Percentiles rank a stretch among this genome's conserved stretches.
Conservation (phyloP, 2,888 invertebrate genomes). For the Thymelicus lineola region DNA sequence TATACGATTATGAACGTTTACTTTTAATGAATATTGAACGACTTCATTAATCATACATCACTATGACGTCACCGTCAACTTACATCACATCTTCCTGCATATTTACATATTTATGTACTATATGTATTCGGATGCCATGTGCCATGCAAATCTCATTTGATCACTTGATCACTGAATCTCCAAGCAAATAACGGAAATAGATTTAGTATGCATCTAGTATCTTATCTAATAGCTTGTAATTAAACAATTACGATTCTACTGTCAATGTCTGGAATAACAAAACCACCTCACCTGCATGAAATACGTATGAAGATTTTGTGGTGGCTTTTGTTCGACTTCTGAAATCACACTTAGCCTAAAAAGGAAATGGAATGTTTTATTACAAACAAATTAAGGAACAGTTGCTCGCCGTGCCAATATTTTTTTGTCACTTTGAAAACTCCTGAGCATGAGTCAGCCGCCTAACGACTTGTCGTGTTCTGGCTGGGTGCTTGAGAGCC, state of each 20-base stretch:
- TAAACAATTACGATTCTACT: not conserved
- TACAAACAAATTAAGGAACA: no score
- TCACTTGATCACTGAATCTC: no score
- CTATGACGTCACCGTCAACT: no score
- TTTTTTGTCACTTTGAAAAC: no score
- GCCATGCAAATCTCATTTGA: constrained; percentile 10
- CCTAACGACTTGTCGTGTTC: no score
- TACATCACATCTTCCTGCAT: no score
- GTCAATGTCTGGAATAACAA: not conserved
- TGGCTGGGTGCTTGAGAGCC: no score
- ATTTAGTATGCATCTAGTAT: constrained; percentile 24
- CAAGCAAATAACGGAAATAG: constrained; percentile 11
- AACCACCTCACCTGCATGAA: constrained; percentile 70
- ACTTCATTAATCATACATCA: no score
- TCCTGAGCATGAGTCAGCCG: no score
- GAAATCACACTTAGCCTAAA: constrained; percentile 61
- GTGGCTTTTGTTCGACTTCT: constrained; percentile 40
- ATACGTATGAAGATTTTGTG: constrained; percentile 60
- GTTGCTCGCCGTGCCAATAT: no score
- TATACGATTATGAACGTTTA: no score
- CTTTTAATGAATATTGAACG: no score
- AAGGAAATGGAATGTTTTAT: constrained; percentile 26
- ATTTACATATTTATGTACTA: not conserved
- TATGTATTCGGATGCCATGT: constrained; percentile 1
- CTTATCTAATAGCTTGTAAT: constrained; percentile 14